phyloP scores from a whole-genome alignment of 2,888 invertebrate genomes.

The Pyrochroa serraticornis region DNA sequence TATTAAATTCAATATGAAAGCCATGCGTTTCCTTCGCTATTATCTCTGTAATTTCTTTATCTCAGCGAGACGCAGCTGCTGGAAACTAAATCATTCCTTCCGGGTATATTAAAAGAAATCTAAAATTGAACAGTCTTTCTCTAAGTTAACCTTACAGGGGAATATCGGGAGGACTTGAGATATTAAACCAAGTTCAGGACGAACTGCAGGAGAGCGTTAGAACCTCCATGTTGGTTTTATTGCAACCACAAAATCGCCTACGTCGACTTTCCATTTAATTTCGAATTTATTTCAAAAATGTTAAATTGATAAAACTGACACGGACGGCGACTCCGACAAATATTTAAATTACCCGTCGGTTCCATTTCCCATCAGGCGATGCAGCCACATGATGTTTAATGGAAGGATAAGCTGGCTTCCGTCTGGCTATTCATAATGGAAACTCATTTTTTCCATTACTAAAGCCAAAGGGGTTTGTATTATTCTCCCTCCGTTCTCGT shows the following conservation, averaged over 20 bases:
- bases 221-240: too few relatives aligned
- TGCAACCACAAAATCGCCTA: too few relatives aligned
- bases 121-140: conserved; percentile 45
- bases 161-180: conserved; percentile 26
- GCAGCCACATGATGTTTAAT: conserved; percentile 19
- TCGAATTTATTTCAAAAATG: too few relatives aligned
- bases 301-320: too few relatives aligned
- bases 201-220: too few relatives aligned
- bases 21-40: conserved; percentile 49
- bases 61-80: conserved; percentile 48
- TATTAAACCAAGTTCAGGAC: conserved; percentile 17
- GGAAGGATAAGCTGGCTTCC: conserved; percentile 10
- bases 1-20: conserved; percentile 52
- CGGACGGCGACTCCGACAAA: conserved; percentile 5
- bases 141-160: conserved; percentile 26
- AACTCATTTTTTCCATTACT: conserved; percentile 4
- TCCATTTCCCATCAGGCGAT: conserved; percentile 15
- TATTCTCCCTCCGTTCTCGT: conserved; percentile 3
- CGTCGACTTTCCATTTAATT: too few relatives aligned
- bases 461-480: not conserved
- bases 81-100: conserved; percentile 50
- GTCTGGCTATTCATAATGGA: conserved; percentile 6
- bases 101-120: conserved; percentile 51
- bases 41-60: conserved; percentile 52
- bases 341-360: conserved; percentile 21